Percentiles rank a stretch among this genome's conserved stretches.
These are phyloP conservation scores for Drosophila borealis DNA, from an alignment of 2,888 invertebrate species.

Conservation along the genomic window DNA sequence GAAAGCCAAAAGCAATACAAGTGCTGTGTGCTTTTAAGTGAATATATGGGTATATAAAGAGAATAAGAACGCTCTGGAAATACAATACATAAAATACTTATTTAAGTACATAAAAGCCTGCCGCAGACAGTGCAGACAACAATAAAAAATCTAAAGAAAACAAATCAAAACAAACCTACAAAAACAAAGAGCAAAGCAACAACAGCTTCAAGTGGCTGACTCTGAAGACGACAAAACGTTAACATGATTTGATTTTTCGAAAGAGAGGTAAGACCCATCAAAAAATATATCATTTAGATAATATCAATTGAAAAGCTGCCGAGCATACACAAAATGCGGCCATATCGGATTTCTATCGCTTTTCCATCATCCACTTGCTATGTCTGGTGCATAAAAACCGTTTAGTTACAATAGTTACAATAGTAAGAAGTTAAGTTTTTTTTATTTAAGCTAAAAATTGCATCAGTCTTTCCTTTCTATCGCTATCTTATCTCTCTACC, in stretches of 20 bases:
- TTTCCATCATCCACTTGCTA: no score
- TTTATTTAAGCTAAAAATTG: no score
- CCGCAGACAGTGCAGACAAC: slow-evolving; percentile 39
- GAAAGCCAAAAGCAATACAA: slow-evolving; percentile 46
- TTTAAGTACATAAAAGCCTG: slow-evolving; percentile 35
- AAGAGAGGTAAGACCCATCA: slow-evolving; percentile 56
- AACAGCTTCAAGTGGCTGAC: slow-evolving; percentile 43
- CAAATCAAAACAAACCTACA: slow-evolving; percentile 21
- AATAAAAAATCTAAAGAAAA: slow-evolving; percentile 23
- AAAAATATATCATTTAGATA: neutral
- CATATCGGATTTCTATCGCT: no score
- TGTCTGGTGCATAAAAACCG: no score
- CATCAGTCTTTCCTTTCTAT: no score
- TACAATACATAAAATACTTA: slow-evolving; percentile 52
- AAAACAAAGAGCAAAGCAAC: slow-evolving; percentile 18
- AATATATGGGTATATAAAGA: slow-evolving; percentile 17
- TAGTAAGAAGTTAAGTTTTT: no score
- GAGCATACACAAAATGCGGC: neutral
- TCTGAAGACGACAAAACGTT: slow-evolving; percentile 51
- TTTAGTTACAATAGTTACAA: no score
- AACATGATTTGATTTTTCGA: slow-evolving; percentile 71
- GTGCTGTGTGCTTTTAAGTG: slow-evolving; percentile 16
- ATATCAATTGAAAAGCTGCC: neutral
- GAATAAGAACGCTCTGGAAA: slow-evolving; percentile 37
- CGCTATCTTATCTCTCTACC: no score